Conservation (phyloP, 1,140 invertebrate species). For the Phthorimaea operculella region DNA sequence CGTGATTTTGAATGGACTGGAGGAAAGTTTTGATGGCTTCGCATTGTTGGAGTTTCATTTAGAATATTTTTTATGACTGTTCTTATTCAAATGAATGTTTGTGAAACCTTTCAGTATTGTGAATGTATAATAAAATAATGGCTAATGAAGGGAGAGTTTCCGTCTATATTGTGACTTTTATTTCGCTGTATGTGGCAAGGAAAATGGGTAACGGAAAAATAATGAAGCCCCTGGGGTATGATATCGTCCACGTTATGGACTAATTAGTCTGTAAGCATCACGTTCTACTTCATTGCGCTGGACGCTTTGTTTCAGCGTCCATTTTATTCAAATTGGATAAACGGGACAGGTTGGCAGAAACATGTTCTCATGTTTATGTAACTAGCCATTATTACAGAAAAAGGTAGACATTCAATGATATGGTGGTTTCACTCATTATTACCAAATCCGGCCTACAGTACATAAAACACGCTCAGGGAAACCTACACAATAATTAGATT, state of each 20-base stretch:
- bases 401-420: too few species aligned
- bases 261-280: background rate
- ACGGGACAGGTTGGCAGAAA: too few species aligned
- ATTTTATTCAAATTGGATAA: too few species aligned
- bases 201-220: background rate
- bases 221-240: background rate
- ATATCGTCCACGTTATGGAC: background rate
- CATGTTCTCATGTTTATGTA: too few species aligned
- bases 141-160: constrained; percentile 5
- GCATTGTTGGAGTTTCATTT: constrained; percentile 53
- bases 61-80: constrained; percentile 20
- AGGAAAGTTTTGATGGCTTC: constrained; percentile 43
- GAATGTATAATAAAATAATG: background rate
- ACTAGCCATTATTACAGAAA: too few species aligned
- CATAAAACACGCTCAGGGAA: too few species aligned
- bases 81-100: constrained; percentile 14
- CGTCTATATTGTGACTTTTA: constrained; percentile 7
- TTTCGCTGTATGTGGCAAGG: background rate
- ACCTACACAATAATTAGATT: too few species aligned
- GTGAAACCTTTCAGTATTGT: constrained; percentile 1
- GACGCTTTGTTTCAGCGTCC: too few species aligned
- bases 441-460: too few species aligned
- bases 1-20: constrained; percentile 15
- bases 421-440: too few species aligned
- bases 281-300: too few species aligned